These are phyloP conservation scores for Molossus molossus DNA, from an alignment of 2,797 vertebrate species.

Conservation along the genomic window DNA sequence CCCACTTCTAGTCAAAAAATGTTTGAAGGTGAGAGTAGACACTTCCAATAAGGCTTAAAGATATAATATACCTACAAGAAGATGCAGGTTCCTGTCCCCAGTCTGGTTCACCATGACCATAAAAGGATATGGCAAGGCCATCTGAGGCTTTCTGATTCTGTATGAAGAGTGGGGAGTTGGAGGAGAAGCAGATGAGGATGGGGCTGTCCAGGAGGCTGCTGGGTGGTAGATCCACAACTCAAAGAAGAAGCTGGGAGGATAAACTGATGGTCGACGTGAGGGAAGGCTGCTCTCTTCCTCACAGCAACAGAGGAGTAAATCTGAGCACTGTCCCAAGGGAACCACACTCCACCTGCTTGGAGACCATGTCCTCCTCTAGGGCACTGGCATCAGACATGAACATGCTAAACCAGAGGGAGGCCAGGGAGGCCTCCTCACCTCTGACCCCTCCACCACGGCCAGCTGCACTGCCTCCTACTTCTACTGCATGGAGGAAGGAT, in stretches of 20 bases:
- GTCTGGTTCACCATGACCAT: neutral
- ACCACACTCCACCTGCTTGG: neutral
- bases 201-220: neutral
- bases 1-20: neutral
- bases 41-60: neutral
- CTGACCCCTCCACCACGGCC: neutral
- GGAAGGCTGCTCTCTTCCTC: neutral
- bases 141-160: neutral
- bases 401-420: neutral
- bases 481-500: neutral
- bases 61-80: neutral
- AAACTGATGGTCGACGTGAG: neutral
- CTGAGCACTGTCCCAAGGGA: neutral
- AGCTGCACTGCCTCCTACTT: neutral
- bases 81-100: neutral
- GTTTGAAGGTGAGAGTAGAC: neutral
- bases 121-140: neutral
- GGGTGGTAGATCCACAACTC: neutral
- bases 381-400: neutral
- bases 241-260: neutral
- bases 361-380: neutral
- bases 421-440: neutral
- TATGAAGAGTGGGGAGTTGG: neutral
- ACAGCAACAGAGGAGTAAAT: neutral
- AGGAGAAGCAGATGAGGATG: neutral